Evolutionary conservation across 92 coral and sea anemone genomes (phyloP).

Genomic region (Epizoanthus illoricatus): DNA sequence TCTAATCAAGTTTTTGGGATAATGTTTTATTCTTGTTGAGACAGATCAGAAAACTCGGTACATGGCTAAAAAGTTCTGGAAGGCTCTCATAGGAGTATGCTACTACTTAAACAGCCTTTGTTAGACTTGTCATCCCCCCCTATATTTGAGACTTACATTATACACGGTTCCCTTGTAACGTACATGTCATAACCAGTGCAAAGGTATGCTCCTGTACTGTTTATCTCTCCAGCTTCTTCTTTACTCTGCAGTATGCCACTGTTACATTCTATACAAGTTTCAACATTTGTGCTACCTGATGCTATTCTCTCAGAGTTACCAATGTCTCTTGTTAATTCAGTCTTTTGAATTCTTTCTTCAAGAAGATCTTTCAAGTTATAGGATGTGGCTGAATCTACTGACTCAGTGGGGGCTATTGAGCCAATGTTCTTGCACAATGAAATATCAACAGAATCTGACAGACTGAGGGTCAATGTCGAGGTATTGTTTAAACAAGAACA

Average conservation of each 20-base stretch:
- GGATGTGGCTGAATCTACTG: background rate
- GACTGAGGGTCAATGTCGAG: conserved; percentile 47
- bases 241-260: background rate
- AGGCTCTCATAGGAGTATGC: too few relatives aligned
- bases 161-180: conserved; percentile 92
- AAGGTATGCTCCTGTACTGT: conserved; percentile 61
- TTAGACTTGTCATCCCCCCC: too few relatives aligned
- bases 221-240: conserved; percentile 10
- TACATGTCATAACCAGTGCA: conserved; percentile 98
- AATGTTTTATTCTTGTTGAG: too few relatives aligned
- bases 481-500: conserved; percentile 44
- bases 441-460: background rate
- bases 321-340: background rate
- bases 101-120: too few relatives aligned
- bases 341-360: background rate
- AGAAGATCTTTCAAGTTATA: background rate
- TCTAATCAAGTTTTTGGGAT: too few relatives aligned
- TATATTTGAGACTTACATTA: conserved; percentile 66
- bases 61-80: too few relatives aligned
- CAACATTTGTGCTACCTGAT: background rate
- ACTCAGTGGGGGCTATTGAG: background rate
- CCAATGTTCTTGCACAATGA: background rate
- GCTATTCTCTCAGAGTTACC: background rate
- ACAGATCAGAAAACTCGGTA: too few relatives aligned
- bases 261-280: background rate